Evolutionary conservation across 92 coral and sea anemone species (phyloP).

Genomic region (Palythoa heliodiscus): DNA sequence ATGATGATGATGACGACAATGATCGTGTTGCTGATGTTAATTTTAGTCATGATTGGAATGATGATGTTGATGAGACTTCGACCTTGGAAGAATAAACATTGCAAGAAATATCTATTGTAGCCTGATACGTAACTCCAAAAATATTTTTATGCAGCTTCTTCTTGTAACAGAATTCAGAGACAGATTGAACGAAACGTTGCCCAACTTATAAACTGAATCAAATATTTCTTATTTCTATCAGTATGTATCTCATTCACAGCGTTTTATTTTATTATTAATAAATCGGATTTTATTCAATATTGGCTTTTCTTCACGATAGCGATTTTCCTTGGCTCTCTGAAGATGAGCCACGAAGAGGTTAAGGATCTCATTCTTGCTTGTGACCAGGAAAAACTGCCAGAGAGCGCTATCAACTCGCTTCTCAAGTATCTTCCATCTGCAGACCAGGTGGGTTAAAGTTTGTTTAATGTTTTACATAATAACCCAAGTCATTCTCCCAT

Average conservation of each 20-base stretch:
- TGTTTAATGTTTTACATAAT: no score
- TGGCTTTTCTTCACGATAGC: constrained; percentile 56
- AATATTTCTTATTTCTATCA: no score
- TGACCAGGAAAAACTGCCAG: constrained; percentile 81
- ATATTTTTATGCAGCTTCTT: not conserved
- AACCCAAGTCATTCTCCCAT: no score
- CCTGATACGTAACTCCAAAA: not conserved
- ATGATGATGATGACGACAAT: no score
- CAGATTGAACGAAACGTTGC: not conserved
- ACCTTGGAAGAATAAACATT: not conserved
- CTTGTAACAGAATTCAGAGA: not conserved
- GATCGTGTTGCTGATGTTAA: no score
- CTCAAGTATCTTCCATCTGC: constrained; percentile 92
- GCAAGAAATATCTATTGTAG: not conserved
- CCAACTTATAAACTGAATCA: no score
- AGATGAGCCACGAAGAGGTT: constrained; percentile 74
- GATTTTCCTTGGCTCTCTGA: constrained; percentile 96
- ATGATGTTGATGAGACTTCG: no score
- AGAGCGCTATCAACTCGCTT: constrained; percentile 90
- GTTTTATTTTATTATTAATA: not conserved
- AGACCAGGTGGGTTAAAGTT: constrained; percentile 71
- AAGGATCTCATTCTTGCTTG: constrained; percentile 80
- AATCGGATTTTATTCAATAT: not conserved
- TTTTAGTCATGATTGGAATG: no score
- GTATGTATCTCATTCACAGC: no score